These are phyloP conservation scores for Drosophila pandora DNA, from an alignment of 1,140 invertebrate species.

Conservation along the genomic window DNA sequence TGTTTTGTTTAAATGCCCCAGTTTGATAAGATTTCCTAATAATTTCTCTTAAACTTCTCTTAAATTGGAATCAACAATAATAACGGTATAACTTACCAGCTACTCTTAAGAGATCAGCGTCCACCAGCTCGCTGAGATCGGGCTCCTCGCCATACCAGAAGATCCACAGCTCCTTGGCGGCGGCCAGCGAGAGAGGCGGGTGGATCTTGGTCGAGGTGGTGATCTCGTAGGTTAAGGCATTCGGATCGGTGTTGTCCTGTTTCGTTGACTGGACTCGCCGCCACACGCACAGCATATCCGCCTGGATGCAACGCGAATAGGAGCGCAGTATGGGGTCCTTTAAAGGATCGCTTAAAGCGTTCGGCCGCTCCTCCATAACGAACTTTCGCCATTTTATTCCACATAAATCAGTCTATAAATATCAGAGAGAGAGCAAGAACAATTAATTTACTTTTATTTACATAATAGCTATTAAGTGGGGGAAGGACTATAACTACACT, in stretches of 20 bases:
- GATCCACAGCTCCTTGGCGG: slow-evolving; percentile 98
- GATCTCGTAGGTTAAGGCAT: slow-evolving; percentile 80
- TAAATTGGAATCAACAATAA: too few species aligned
- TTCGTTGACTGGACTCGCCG: slow-evolving; percentile 89
- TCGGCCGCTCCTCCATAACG: slow-evolving; percentile 88
- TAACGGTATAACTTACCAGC: slow-evolving; percentile 86
- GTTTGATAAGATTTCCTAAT: too few species aligned
- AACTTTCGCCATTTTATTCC: slow-evolving; percentile 99
- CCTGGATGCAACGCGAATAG: slow-evolving; percentile 96
- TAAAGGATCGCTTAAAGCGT: slow-evolving; percentile 88
- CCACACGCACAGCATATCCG: slow-evolving; percentile 98
- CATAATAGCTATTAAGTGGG: slow-evolving; percentile 23
- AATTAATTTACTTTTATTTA: slow-evolving; percentile 6
- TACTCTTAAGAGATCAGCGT: slow-evolving; percentile 89
- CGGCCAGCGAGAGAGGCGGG: slow-evolving; percentile 89
- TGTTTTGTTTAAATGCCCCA: neutral
- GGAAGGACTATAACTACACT: neutral
- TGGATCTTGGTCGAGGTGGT: slow-evolving; percentile 83
- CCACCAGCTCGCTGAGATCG: slow-evolving; percentile 92
- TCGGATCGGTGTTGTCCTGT: slow-evolving; percentile 79
- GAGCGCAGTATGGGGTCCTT: slow-evolving; percentile 97
- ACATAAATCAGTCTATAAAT: slow-evolving; percentile 95
- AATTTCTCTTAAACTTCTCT: too few species aligned
- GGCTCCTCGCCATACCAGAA: slow-evolving; percentile 99
- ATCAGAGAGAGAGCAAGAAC: slow-evolving; percentile 7